phyloP scores from a whole-genome alignment of 2,888 invertebrate species.

The Gnatocerus cornutus region DNA sequence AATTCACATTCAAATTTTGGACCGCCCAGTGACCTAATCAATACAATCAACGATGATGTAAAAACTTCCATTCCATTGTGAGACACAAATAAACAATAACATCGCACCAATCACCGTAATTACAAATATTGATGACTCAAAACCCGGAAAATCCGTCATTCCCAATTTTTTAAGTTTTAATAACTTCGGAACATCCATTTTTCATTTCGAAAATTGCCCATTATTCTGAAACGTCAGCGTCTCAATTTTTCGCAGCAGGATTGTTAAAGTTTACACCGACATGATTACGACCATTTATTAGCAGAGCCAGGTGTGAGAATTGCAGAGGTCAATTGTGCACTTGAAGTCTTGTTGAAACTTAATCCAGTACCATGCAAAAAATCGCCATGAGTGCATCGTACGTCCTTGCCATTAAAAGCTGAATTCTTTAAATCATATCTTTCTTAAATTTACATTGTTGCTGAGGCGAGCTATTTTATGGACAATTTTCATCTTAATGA shows the following conservation, averaged over 20 bases:
- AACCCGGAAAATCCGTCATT: neutral
- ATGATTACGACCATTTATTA: conserved; percentile 24
- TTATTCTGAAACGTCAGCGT: conserved; percentile 31
- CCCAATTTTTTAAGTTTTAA: no score
- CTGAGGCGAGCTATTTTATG: conserved; percentile 4
- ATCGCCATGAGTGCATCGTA: conserved; percentile 36
- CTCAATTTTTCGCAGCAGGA: conserved; percentile 30
- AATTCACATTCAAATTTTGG: no score
- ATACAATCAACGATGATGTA: no score
- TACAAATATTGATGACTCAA: conserved; percentile 16
- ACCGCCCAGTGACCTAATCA: no score
- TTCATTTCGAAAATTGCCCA: conserved; percentile 6
- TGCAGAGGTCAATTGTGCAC: conserved; percentile 2
- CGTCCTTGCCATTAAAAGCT: conserved; percentile 47
- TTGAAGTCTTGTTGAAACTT: conserved; percentile 15
- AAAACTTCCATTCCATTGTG: no score
- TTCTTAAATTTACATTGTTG: conserved; percentile 29
- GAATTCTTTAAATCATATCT: conserved; percentile 35
- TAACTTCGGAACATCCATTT: no score
- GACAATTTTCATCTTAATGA: neutral
- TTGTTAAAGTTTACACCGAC: conserved; percentile 18
- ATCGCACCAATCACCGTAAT: neutral
- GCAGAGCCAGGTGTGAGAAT: conserved; percentile 9
- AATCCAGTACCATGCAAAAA: conserved; percentile 9
- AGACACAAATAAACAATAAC: neutral